Base-by-base conservation (phyloP, 1,140 invertebrate species). In the Zaprionus camerounensis region DNA sequence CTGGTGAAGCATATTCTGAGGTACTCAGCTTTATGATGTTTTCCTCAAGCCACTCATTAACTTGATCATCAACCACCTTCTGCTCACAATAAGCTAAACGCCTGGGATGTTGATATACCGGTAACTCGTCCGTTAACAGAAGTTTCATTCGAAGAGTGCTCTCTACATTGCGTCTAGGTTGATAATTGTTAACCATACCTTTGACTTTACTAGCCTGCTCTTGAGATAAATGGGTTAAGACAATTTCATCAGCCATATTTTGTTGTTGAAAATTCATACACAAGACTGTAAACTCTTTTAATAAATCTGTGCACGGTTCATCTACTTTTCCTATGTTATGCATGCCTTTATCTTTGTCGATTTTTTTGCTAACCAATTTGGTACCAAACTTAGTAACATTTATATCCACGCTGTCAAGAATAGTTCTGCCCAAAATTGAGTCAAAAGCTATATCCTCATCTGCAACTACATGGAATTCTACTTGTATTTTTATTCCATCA, bases 41-140 rank as follows among this genome's bases (percentile, higher is more conserved):
- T 46, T 88, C 51, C 3, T 70, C 24, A 28, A 92, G 57, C 81
- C 91, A 92, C 34, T 24, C 67, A 53, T 59, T 58, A 7, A 12
- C 57, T 22, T 22, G 20, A 22, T 22, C 20, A 22, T 22, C 20
- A 22, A 22, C 20, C 20, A 22, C 20, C 20, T 24, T 81, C 53
- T 68, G 62, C n/a, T 90, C 78, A 3, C 13, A 15, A 12, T 46
- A 65, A 4, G 75, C 53, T 24, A 17, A n/a, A n/a, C n/a, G n/a
- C n/a, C n/a, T n/a, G n/a, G n/a, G n/a, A n/a, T n/a, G n/a, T n/a
- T n/a, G n/a, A n/a, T n/a, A n/a, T n/a, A n/a, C n/a, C n/a, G n/a
- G n/a, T n/a, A n/a, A n/a, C n/a, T n/a, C n/a, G n/a, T n/a, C n/a
- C n/a, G n/a, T n/a, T n/a, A n/a, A n/a, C n/a, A n/a, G n/a, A n/a